Conservation (phyloP, 2,113 vertebrate species). For the Speoplatyrhinus poulsoni region DNA sequence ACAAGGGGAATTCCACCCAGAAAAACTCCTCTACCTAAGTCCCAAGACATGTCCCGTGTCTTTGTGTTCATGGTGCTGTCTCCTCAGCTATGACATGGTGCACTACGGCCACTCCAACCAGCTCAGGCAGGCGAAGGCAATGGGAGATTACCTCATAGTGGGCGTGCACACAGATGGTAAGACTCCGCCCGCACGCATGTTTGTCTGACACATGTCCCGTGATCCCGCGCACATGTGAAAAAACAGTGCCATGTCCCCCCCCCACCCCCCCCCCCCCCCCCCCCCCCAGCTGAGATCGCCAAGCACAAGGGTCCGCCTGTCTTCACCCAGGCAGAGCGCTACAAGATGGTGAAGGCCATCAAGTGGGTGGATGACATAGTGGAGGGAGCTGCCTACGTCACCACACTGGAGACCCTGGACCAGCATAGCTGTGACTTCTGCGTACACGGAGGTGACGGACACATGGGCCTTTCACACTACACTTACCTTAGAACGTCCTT, state of each 20-base stretch:
- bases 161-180: conserved; percentile 95
- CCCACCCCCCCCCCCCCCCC: not conserved
- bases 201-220: not conserved
- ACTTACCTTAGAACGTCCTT: no score
- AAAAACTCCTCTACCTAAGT: no score
- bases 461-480: no score
- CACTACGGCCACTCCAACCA: conserved; percentile 98
- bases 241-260: not conserved
- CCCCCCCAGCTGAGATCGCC: conserved; percentile 86
- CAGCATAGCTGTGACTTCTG: conserved; percentile 95
- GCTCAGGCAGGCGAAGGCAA: conserved; percentile 92
- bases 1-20: no score
- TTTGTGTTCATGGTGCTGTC: not conserved
- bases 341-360: conserved; percentile 96
- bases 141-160: conserved; percentile 92
- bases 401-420: conserved; percentile 93
- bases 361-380: conserved; percentile 99
- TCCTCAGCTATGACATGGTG: conserved; percentile 95
- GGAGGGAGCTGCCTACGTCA: conserved; percentile 93
- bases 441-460: conserved; percentile 87
- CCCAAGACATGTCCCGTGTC: no score
- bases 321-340: conserved; percentile 94
- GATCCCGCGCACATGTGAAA: not conserved
- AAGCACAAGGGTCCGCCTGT: conserved; percentile 97
- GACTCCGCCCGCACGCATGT: not conserved